Conservation (phyloP, 1,140 invertebrate genomes). For the Belonocnema kinseyi region DNA sequence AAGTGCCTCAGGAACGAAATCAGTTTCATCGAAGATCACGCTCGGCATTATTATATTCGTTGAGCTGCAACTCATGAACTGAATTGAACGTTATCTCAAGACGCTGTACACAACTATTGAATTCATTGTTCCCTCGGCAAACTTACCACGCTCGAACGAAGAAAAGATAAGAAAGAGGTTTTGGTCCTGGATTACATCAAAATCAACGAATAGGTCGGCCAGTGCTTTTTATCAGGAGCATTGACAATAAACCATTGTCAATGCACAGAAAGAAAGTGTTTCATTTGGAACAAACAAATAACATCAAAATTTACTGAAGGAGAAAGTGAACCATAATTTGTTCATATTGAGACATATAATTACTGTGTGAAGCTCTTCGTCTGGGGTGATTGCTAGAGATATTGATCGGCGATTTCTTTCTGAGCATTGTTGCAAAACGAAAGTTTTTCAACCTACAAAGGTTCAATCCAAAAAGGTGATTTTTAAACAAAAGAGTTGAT, state of each 20-base stretch:
- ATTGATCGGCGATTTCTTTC: too few relatives aligned
- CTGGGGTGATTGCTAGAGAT: too few relatives aligned
- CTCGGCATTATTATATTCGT: not conserved
- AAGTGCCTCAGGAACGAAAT: not conserved
- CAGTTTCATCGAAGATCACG: not conserved
- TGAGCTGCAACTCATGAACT: not conserved
- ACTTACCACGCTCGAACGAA: not conserved
- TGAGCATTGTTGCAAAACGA: too few relatives aligned
- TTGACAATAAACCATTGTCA: conserved; percentile 10
- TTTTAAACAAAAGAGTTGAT: too few relatives aligned
- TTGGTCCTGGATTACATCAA: conserved; percentile 13
- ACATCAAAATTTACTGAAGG: too few relatives aligned
- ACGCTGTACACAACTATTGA: too few relatives aligned
- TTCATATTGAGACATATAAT: too few relatives aligned
- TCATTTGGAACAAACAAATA: too few relatives aligned
- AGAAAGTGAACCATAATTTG: too few relatives aligned
- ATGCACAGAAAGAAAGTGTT: too few relatives aligned
- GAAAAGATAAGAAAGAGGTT: conserved; percentile 26
- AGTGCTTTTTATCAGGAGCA: not conserved
- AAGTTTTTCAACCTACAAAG: too few relatives aligned
- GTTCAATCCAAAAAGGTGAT: not conserved
- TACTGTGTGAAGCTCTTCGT: too few relatives aligned
- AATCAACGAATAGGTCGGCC: not conserved
- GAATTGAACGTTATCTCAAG: not conserved
- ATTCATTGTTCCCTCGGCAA: not conserved